Percentiles rank a stretch among this genome's conserved stretches.
Conservation (phyloP, 2,113 vertebrate species). For the Meleagris gallopavo region DNA sequence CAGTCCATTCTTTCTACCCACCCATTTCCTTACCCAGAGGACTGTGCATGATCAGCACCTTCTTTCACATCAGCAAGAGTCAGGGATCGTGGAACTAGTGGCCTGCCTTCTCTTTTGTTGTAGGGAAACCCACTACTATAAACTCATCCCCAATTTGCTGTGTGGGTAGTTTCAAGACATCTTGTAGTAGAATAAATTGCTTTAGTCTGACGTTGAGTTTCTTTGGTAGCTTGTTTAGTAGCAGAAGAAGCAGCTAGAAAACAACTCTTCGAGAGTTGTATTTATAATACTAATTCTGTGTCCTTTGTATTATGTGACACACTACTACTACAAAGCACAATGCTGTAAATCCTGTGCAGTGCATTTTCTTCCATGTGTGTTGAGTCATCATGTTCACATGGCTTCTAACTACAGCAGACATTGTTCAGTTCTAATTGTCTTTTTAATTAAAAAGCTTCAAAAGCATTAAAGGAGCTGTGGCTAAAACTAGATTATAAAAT, state of each 20-base stretch:
- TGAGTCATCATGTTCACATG: not conserved
- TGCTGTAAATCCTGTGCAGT: not conserved
- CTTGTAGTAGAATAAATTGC: not conserved
- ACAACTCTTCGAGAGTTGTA: not conserved
- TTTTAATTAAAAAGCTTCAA: constrained; percentile 54
- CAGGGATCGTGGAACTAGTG: not conserved
- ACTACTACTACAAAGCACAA: not conserved
- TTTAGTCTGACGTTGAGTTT: not conserved
- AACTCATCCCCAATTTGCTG: not conserved
- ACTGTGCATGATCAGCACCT: not conserved
- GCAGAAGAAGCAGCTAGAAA: not conserved
- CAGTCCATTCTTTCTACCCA: fast-evolving
- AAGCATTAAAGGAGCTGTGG: not conserved
- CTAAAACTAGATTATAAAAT: not conserved
- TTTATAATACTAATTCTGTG: not conserved
- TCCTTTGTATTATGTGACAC: not conserved
- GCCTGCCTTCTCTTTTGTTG: not conserved
- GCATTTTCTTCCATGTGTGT: not conserved
- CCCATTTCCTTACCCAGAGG: not conserved
- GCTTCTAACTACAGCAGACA: constrained; percentile 6
- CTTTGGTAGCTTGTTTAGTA: not conserved
- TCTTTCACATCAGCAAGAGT: constrained; percentile 12
- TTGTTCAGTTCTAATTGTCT: not conserved
- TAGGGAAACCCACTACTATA: not conserved
- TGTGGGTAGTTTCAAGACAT: not conserved